These are phyloP conservation scores for Eurosta solidaginis DNA, from an alignment of 1,140 invertebrate genomes.

Conservation along the genomic window DNA sequence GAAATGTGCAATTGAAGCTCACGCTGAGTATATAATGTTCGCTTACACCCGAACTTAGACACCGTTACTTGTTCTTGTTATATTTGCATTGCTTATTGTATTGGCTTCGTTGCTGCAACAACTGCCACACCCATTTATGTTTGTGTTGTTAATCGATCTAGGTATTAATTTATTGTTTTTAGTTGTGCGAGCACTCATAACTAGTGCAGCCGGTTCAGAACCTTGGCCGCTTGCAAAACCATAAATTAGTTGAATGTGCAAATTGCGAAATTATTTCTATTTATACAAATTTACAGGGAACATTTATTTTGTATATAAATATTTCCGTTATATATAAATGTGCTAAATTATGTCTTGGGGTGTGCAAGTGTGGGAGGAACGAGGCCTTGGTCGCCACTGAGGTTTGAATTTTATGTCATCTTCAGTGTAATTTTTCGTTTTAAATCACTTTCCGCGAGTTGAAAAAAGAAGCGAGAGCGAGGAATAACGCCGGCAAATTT, in stretches of 20 bases:
- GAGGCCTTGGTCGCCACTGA: too few relatives aligned
- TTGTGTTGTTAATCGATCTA: too few relatives aligned
- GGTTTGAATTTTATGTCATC: too few relatives aligned
- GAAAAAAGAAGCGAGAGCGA: too few relatives aligned
- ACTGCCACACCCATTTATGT: background rate
- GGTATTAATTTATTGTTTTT: background rate
- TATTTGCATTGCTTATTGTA: background rate
- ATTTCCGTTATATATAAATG: background rate
- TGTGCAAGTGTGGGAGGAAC: too few relatives aligned
- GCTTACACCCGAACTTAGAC: too few relatives aligned
- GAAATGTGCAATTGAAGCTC: too few relatives aligned
- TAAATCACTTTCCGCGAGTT: too few relatives aligned
- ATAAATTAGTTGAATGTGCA: constrained; percentile 2
- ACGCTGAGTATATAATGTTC: too few relatives aligned
- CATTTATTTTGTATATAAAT: background rate
- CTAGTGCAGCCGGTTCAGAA: background rate
- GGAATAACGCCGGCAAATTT: too few relatives aligned
- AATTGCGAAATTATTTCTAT: background rate
- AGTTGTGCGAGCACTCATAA: background rate
- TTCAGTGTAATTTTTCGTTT: too few relatives aligned
- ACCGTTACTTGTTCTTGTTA: background rate
- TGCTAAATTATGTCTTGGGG: too few relatives aligned
- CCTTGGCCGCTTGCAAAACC: background rate
- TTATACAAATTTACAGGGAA: background rate
- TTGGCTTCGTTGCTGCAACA: background rate